Evolutionary conservation across 2,888 invertebrate species (phyloP).

Genomic region (Ophion ellenae): DNA sequence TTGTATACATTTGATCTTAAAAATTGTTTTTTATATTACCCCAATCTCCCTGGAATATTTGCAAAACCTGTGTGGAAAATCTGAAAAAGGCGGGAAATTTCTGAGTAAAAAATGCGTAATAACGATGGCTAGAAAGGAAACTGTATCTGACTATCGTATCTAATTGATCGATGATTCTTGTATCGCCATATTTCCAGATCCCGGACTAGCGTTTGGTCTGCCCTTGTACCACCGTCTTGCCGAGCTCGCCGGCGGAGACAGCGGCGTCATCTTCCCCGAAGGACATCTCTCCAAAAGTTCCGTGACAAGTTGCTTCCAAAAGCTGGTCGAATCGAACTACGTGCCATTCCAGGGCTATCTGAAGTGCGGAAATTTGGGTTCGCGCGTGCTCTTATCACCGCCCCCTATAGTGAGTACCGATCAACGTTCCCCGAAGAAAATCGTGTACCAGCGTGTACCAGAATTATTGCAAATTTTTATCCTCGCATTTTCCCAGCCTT

Average conservation of each 20-base stretch:
- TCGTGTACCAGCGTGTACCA: not conserved
- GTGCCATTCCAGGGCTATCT: conserved; percentile 89
- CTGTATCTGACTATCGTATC: not conserved
- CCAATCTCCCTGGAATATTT: no score
- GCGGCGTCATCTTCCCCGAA: conserved; percentile 86
- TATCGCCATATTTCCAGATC: conserved; percentile 70
- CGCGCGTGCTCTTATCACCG: conserved; percentile 90
- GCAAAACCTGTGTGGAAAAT: no score
- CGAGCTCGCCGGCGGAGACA: conserved; percentile 90
- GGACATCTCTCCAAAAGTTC: conserved; percentile 83
- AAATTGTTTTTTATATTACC: no score
- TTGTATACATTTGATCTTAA: no score
- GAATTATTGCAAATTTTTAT: not conserved
- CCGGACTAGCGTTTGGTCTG: conserved; percentile 85
- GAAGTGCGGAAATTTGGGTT: conserved; percentile 90
- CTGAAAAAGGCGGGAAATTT: no score
- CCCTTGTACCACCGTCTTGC: conserved; percentile 92
- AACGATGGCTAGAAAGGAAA: not conserved
- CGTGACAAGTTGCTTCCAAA: conserved; percentile 84
- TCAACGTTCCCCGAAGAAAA: not conserved
- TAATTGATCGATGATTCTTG: not conserved
- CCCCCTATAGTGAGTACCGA: conserved; percentile 87
- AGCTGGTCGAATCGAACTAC: conserved; percentile 90
- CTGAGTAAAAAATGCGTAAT: no score
- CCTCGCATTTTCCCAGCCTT: conserved; percentile 81